Percentiles rank a stretch among this genome's conserved stretches.
These are phyloP conservation scores for Caracal caracal DNA, from an alignment of 2,113 vertebrate species.

Conservation along the genomic window DNA sequence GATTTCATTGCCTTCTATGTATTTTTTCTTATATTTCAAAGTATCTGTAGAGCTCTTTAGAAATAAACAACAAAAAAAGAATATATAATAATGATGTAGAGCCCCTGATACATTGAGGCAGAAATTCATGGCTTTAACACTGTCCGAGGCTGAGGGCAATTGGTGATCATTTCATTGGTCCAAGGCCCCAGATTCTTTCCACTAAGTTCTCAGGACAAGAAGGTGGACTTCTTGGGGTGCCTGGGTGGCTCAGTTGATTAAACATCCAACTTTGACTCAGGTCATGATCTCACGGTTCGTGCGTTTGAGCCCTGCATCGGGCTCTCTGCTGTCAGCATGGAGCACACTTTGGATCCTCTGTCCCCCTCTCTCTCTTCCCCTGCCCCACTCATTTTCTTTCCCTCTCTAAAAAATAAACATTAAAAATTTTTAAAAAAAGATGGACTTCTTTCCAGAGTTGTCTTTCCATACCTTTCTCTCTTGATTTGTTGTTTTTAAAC, in stretches of 20 bases:
- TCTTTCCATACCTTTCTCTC: neutral
- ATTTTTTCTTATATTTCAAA: slow-evolving; percentile 32
- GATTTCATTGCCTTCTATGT: neutral
- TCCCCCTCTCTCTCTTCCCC: no score
- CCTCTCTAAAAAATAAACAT: no score
- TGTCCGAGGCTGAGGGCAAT: neutral
- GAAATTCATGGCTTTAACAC: neutral
- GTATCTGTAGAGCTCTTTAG: neutral
- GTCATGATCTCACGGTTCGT: no score
- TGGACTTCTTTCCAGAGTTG: neutral
- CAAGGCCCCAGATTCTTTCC: neutral
- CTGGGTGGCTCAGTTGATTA: no score
- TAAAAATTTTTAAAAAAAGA: no score
- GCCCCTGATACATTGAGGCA: neutral
- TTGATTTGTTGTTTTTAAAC: no score
- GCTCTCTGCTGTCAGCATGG: no score
- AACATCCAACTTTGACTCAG: no score
- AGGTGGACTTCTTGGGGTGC: neutral
- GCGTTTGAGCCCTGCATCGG: no score
- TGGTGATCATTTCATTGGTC: neutral
- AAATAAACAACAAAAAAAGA: neutral
- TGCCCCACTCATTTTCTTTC: no score
- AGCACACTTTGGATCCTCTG: no score
- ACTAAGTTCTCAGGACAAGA: neutral
- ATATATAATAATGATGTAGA: neutral